phyloP scores from a whole-genome alignment of 2,888 invertebrate species.

The Epiblema foenella region DNA sequence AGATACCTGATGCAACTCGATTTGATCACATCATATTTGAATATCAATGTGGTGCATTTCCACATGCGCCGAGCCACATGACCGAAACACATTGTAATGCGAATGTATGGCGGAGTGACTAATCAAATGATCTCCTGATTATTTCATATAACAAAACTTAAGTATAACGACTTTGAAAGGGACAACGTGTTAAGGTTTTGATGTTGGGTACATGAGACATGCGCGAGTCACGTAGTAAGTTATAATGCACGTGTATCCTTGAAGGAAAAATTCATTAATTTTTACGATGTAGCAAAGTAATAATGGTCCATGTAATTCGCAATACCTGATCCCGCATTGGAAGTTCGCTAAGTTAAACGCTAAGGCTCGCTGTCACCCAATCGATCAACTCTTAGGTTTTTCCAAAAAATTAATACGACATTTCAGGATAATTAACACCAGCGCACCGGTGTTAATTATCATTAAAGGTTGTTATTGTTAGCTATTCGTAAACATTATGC shows the following conservation, averaged over 20 bases:
- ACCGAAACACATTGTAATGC: not conserved
- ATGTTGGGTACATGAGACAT: not conserved
- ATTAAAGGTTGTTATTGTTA: constrained; percentile 14
- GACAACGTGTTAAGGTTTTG: not conserved
- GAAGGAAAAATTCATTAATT: constrained; percentile 9
- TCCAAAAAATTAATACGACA: not conserved
- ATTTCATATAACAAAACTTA: not conserved
- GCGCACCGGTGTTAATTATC: not conserved
- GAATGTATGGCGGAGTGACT: not conserved
- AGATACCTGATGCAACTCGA: not conserved
- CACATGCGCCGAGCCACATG: not conserved
- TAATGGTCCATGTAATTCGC: not conserved
- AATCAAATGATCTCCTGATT: not conserved
- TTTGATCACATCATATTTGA: not conserved
- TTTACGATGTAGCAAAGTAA: not conserved
- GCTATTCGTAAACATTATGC: constrained; percentile 11
- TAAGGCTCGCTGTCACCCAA: not conserved
- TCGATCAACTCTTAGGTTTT: not conserved
- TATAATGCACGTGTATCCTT: constrained; percentile 17
- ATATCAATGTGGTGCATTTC: not conserved
- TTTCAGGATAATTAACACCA: not conserved
- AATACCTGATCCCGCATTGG: not conserved
- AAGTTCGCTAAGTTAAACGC: not conserved
- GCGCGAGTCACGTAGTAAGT: constrained; percentile 8
- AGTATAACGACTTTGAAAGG: not conserved